Conservation (phyloP, 2,113 vertebrate species). For the Oreotragus oreotragus region DNA sequence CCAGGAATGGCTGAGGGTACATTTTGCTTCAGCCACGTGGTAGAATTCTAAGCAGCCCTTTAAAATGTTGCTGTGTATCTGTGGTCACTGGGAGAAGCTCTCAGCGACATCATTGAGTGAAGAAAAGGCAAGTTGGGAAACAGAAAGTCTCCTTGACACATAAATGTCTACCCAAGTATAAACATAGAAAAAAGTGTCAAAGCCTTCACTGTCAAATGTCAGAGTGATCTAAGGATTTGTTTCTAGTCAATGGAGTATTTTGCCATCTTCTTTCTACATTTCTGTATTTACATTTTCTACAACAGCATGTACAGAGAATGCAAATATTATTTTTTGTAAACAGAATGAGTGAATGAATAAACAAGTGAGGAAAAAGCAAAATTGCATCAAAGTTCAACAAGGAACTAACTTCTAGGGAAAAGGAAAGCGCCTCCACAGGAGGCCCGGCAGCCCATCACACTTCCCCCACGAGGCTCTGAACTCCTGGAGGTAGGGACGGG, state of each 20-base stretch:
- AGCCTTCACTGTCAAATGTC: not conserved
- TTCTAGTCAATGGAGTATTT: not conserved
- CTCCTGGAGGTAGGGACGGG: rapidly evolving
- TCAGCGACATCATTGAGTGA: not conserved
- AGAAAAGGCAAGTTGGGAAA: not conserved
- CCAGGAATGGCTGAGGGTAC: not conserved
- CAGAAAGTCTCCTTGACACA: not conserved
- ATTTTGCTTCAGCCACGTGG: not conserved
- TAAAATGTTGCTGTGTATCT: not conserved
- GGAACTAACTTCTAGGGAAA: not conserved
- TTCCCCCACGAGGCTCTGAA: rapidly evolving
- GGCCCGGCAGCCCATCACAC: rapidly evolving
- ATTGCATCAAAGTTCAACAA: not conserved
- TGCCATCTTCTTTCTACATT: not conserved
- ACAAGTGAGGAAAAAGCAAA: not conserved
- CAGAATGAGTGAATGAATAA: not conserved
- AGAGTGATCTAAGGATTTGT: not conserved
- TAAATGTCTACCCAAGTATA: not conserved
- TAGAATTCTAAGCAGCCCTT: not conserved
- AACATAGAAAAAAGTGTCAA: not conserved
- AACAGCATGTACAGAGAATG: not conserved
- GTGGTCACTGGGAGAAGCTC: not conserved
- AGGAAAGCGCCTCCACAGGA: not conserved
- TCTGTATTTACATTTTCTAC: not conserved
- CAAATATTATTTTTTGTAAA: not conserved